Conservation (phyloP, 2,888 invertebrate genomes). For the Arenicola marina region DNA sequence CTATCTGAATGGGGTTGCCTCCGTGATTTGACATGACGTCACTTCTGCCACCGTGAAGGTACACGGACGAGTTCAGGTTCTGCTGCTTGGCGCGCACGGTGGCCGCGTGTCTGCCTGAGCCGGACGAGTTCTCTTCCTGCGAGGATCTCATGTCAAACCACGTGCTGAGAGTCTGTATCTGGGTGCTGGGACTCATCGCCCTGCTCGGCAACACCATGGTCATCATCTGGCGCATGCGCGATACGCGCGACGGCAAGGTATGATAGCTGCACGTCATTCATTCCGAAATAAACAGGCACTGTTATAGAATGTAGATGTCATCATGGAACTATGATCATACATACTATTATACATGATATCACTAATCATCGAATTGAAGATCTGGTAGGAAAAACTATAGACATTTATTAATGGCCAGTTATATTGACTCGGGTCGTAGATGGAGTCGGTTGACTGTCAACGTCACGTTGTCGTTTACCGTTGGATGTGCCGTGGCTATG, state of each 20-base stretch:
- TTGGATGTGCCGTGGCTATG: too few relatives aligned
- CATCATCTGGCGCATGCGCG: slow-evolving; percentile 51
- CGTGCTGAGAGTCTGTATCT: slow-evolving; percentile 49
- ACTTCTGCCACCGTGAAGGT: too few relatives aligned
- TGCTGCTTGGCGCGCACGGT: slow-evolving; percentile 60
- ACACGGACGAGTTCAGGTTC: slow-evolving; percentile 61
- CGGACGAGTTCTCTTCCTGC: slow-evolving; percentile 58
- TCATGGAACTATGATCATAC: too few relatives aligned
- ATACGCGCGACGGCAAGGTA: slow-evolving; percentile 62
- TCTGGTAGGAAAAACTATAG: too few relatives aligned
- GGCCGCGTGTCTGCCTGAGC: slow-evolving; percentile 46
- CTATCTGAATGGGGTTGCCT: neutral
- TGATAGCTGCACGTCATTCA: neutral
- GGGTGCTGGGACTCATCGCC: slow-evolving; percentile 52
- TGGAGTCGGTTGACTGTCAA: too few relatives aligned
- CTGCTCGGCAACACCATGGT: slow-evolving; percentile 52
- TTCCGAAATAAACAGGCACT: too few relatives aligned
- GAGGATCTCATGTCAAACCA: slow-evolving; percentile 58
- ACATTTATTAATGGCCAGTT: too few relatives aligned
- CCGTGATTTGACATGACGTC: slow-evolving; percentile 4
- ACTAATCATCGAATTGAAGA: too few relatives aligned
- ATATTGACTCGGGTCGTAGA: too few relatives aligned
- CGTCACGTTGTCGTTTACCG: too few relatives aligned
- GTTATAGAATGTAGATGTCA: too few relatives aligned
- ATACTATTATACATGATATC: too few relatives aligned